Conservation (phyloP, 92 coral and sea anemone species). For the Galaxea fascicularis region DNA sequence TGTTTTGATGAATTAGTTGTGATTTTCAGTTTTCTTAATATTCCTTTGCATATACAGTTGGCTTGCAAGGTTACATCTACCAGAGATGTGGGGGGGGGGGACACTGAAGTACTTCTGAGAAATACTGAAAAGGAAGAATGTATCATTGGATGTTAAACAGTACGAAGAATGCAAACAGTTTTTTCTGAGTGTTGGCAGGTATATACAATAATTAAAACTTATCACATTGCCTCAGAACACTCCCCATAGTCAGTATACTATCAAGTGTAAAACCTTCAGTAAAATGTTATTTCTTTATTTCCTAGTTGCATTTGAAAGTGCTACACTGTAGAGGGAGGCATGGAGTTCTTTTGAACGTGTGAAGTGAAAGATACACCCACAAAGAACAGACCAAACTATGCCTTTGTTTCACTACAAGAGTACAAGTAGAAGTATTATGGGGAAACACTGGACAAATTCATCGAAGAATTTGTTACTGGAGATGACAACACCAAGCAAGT, state of each 20-base stretch:
- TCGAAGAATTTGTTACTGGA: constrained; percentile 39
- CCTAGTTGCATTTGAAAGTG: constrained; percentile 13
- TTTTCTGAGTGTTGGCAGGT: constrained; percentile 60
- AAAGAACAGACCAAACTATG: constrained; percentile 53
- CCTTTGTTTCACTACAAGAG: constrained; percentile 17
- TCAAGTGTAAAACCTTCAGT: too few relatives aligned
- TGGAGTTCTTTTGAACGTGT: constrained; percentile 52
- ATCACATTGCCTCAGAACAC: too few relatives aligned
- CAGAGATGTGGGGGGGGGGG: constrained; percentile 70
- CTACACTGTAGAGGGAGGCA: constrained; percentile 37
- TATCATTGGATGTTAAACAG: constrained; percentile 45
- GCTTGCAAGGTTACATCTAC: neutral
- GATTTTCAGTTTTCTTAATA: too few relatives aligned
- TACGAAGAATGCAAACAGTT: constrained; percentile 75
- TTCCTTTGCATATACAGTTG: constrained; percentile 3
- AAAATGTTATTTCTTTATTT: too few relatives aligned
- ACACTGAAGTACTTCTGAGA: constrained; percentile 73
- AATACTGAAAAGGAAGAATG: constrained; percentile 55
- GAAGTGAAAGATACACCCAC: constrained; percentile 23
- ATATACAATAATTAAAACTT: neutral
- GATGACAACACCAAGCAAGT: constrained; percentile 9
- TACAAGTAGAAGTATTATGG: constrained; percentile 55
- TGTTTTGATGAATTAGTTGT: too few relatives aligned
- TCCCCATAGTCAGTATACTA: too few relatives aligned
- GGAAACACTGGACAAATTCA: constrained; percentile 26